A percentile compares a stretch with the other conserved stretches of the same genome.
Conservation (phyloP, 2,888 invertebrate genomes). For the Thera britannica region DNA sequence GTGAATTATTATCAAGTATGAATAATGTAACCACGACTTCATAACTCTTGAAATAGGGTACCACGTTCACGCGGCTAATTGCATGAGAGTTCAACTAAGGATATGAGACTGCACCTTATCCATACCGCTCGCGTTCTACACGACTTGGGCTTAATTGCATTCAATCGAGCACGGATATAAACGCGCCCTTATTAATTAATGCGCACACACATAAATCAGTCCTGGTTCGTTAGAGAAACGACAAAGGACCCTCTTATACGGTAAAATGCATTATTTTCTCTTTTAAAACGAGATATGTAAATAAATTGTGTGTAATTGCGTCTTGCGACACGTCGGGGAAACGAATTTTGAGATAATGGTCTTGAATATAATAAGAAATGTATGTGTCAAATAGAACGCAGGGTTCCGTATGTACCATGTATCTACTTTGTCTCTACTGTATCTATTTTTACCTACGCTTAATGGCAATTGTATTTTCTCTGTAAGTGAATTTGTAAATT, state of each 20-base stretch:
- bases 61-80: too few species aligned
- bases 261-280: constrained; percentile 43
- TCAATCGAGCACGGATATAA: constrained; percentile 29
- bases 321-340: constrained; percentile 50
- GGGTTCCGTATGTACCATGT: neutral
- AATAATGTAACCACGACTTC: too few species aligned
- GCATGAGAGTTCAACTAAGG: too few species aligned
- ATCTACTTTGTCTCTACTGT: too few species aligned
- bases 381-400: neutral
- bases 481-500: too few species aligned
- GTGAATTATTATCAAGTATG: too few species aligned
- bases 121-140: neutral
- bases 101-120: neutral
- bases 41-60: too few species aligned
- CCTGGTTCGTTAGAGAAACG: constrained; percentile 79
- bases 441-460: too few species aligned
- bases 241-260: constrained; percentile 65
- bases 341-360: constrained; percentile 38
- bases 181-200: constrained; percentile 78
- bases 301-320: constrained; percentile 75
- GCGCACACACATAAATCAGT: constrained; percentile 82
- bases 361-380: constrained; percentile 6
- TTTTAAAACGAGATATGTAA: constrained; percentile 56
- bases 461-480: too few species aligned
- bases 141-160: constrained; percentile 13